These are phyloP conservation scores for Nomada ferruginata DNA, from an alignment of 2,888 invertebrate genomes.

Conservation along the genomic window DNA sequence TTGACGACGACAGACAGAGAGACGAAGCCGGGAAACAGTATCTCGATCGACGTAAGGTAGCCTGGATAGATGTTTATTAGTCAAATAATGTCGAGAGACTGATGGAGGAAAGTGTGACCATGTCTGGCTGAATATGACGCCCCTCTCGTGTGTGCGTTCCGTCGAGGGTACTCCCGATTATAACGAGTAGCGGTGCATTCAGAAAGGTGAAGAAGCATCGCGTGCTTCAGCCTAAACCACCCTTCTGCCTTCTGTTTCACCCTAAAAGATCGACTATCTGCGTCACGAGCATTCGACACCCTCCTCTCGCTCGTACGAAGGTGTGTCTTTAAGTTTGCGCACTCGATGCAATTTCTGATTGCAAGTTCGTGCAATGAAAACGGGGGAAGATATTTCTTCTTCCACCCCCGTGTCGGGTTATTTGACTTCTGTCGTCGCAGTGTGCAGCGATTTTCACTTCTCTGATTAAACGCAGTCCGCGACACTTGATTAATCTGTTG, in stretches of 20 bases:
- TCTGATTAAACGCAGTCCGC: too few species aligned
- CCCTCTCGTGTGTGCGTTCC: constrained; percentile 26
- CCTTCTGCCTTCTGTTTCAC: constrained; percentile 26
- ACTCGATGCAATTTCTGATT: neutral
- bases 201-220: constrained; percentile 43
- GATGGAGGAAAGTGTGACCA: constrained; percentile 24
- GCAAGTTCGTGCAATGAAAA: neutral
- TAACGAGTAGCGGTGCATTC: constrained; percentile 47
- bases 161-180: constrained; percentile 49
- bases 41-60: constrained; percentile 35
- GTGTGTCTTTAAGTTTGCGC: constrained; percentile 8
- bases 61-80: constrained; percentile 47
- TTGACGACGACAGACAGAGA: constrained; percentile 6
- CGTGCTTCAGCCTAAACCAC: neutral
- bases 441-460: too few species aligned
- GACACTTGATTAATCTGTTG: too few species aligned
- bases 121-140: constrained; percentile 38
- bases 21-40: constrained; percentile 19
- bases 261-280: constrained; percentile 15
- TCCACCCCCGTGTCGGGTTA: neutral
- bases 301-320: neutral
- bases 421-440: neutral
- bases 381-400: neutral
- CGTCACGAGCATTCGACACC: constrained; percentile 16
- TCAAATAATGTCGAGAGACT: constrained; percentile 40